phyloP scores from a whole-genome alignment of 2,888 invertebrate species.

The Trichacis sp. region DNA sequence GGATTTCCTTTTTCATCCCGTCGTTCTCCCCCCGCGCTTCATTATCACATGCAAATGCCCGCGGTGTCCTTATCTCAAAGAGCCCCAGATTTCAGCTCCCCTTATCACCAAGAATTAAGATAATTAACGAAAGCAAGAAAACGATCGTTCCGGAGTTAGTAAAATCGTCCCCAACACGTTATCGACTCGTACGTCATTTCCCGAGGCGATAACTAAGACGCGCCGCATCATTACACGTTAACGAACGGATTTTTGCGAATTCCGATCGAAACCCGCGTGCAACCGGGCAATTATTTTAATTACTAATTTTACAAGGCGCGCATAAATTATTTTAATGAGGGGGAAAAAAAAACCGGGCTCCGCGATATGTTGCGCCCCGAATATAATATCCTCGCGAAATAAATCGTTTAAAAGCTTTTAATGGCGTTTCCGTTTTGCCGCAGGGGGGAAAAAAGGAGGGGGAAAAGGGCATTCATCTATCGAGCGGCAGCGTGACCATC shows the following conservation, averaged over 20 bases:
- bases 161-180: background rate
- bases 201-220: background rate
- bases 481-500: slow-evolving; percentile 23
- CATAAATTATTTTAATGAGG: background rate
- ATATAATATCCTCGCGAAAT: background rate
- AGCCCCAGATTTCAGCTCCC: background rate
- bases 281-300: slow-evolving; percentile 1
- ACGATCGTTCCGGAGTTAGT: background rate
- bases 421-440: slow-evolving; percentile 9
- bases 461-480: no score
- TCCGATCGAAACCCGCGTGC: background rate
- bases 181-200: no score
- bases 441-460: slow-evolving; percentile 13
- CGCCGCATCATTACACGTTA: background rate
- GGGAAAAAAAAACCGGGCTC: background rate
- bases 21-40: slow-evolving; percentile 27
- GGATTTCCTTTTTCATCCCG: slow-evolving; percentile 23
- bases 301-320: background rate
- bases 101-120: background rate
- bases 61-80: background rate
- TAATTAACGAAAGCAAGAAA: background rate
- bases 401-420: background rate
- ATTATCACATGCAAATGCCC: slow-evolving; percentile 41
- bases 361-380: no score
- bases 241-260: background rate